phyloP scores from a whole-genome alignment of 1,140 invertebrate species.

The Saccostrea glomerata region DNA sequence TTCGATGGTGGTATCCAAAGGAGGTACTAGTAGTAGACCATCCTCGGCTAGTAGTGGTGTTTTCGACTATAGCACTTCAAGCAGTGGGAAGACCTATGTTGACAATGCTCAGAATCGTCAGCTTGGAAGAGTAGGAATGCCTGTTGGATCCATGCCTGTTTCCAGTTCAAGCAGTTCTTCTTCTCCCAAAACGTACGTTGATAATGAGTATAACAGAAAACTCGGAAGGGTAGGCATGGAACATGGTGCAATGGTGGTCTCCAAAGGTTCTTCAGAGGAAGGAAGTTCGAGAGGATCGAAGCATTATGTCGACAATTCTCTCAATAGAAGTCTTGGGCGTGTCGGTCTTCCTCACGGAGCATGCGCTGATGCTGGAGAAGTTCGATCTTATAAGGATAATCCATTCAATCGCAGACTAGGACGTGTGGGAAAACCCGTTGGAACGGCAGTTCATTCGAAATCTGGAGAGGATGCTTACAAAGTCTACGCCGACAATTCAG shows the following conservation, averaged over 20 bases:
- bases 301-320: slow-evolving; percentile 55
- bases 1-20: slow-evolving; percentile 42
- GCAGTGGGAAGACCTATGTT: slow-evolving; percentile 48
- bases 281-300: not conserved
- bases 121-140: slow-evolving; percentile 62
- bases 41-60: not conserved
- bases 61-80: too few species aligned
- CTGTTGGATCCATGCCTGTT: slow-evolving; percentile 51
- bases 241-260: slow-evolving; percentile 52
- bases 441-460: slow-evolving; percentile 26
- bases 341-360: slow-evolving; percentile 48
- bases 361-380: not conserved
- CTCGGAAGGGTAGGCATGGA: slow-evolving; percentile 59
- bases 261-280: not conserved
- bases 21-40: not conserved
- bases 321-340: slow-evolving; percentile 49
- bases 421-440: slow-evolving; percentile 54
- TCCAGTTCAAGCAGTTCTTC: not conserved
- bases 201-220: slow-evolving; percentile 61
- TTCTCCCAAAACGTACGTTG: slow-evolving; percentile 57
- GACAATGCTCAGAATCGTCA: slow-evolving; percentile 61
- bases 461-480: not conserved
- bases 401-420: slow-evolving; percentile 47
- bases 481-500: slow-evolving; percentile 47
- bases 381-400: slow-evolving; percentile 51